Conservation (phyloP, 2,888 invertebrate species). For the Plusia festucae region DNA sequence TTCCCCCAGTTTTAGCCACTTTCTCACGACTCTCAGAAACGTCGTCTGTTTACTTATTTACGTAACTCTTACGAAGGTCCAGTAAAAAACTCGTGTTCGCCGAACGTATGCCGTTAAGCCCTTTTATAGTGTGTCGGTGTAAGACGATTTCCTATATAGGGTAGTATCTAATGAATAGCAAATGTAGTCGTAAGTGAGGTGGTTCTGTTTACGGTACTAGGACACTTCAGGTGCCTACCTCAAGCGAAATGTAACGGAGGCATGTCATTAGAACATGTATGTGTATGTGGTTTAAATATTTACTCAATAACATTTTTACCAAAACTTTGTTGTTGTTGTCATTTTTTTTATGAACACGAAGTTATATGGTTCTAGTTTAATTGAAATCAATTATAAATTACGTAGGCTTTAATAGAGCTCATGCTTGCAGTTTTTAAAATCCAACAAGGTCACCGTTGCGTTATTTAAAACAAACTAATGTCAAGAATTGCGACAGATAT, state of each 20-base stretch:
- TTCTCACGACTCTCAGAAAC: slow-evolving; percentile 32
- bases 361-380: neutral
- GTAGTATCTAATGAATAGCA: slow-evolving; percentile 82
- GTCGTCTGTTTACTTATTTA: slow-evolving; percentile 65
- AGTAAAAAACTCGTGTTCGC: slow-evolving; percentile 68
- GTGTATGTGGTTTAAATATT: neutral
- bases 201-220: slow-evolving; percentile 69
- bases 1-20: slow-evolving; percentile 24
- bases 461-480: slow-evolving; percentile 38
- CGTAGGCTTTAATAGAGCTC: slow-evolving; percentile 9
- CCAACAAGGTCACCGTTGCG: slow-evolving; percentile 57
- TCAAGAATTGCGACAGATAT: slow-evolving; percentile 50
- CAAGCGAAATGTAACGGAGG: slow-evolving; percentile 48
- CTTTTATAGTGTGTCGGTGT: slow-evolving; percentile 72
- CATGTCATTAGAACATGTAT: slow-evolving; percentile 26
- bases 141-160: slow-evolving; percentile 78
- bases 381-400: slow-evolving; percentile 20
- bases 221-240: slow-evolving; percentile 64
- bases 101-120: slow-evolving; percentile 68
- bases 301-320: neutral
- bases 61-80: slow-evolving; percentile 71
- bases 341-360: too few relatives aligned
- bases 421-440: slow-evolving; percentile 33
- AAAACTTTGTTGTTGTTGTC: neutral
- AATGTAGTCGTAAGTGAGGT: slow-evolving; percentile 75